Base-by-base conservation (phyloP, 2,888 invertebrate species). In the Sturmia bella region DNA sequence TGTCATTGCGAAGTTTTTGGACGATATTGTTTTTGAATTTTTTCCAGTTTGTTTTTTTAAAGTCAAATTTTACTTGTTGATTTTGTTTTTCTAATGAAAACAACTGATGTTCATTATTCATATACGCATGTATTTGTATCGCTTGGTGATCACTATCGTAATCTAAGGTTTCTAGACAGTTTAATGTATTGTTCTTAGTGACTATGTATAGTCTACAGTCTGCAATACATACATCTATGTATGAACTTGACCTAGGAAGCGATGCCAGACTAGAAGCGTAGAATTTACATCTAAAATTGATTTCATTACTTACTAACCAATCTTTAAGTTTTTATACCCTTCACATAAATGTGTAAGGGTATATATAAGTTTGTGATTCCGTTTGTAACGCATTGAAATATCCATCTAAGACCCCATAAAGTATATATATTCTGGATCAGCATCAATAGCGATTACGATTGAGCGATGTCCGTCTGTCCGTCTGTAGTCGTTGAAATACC, bases 91-190 rank as follows among this genome's bases (percentile, higher is more conserved):
- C 12, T 17, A 63, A 48, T 13, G 43, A 11, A 48, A 61, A 61
- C 7, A 45, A 24, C 0, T 45, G 1, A 1, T 17, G 2, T n/a
- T 37, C 63, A 13, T 1, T 37, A 48, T 37, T 48, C 32, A 64
- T 52, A n/a, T 54, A 68, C 0, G 54, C 27, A 6, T 19, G 9
- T 2, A 68, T 68, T 68, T 54, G 9, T 12, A 68, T 3, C 9
- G 50, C 64, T 11, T 64, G 24, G 12, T 68, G 68, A 43, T 54
- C 54, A 27, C 68, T 54, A 17, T 54, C 41, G 41, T 41, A 66
- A 9, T 54, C 52, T 12, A 54, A 9, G n/a, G 52, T 12, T 48
- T 54, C 1, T 12, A 52, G 5, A n/a, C 54, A 32, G 17, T 63
- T 63, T 15, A 63, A 9, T 5, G 59, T 7, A 12, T 57, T 37